These are phyloP conservation scores for Dascyllus trimaculatus DNA, from an alignment of 2,113 vertebrate genomes.

Conservation along the genomic window DNA sequence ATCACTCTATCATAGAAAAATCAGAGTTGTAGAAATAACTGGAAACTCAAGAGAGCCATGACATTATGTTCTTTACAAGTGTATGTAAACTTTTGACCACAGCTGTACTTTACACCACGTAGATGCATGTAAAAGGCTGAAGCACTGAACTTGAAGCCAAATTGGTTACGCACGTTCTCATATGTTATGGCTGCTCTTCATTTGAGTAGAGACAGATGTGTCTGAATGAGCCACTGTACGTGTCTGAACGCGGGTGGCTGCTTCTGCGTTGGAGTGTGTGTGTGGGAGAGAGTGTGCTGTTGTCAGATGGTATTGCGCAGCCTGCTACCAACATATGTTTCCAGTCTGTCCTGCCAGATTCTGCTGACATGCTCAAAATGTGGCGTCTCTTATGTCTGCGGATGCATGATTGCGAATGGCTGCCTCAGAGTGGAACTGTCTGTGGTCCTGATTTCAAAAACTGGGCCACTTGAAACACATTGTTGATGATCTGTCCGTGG, in stretches of 20 bases:
- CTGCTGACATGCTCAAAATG: conserved; percentile 48
- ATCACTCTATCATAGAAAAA: no score
- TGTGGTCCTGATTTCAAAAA: not conserved
- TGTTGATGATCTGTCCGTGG: no score
- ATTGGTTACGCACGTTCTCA: conserved; percentile 8
- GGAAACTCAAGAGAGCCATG: no score
- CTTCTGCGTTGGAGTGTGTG: conserved; percentile 2
- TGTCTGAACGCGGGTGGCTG: not conserved
- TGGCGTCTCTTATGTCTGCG: not conserved
- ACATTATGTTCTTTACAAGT: no score
- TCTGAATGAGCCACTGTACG: conserved; percentile 14
- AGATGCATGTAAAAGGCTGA: not conserved
- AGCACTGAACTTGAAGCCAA: conserved; percentile 21
- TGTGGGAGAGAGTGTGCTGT: not conserved
- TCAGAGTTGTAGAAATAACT: no score
- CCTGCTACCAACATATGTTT: conserved; percentile 53
- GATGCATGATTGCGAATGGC: not conserved
- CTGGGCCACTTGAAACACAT: no score
- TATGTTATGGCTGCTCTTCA: conserved; percentile 17
- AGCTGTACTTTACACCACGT: no score
- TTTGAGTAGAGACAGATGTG: conserved; percentile 54
- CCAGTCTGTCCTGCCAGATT: conserved; percentile 48
- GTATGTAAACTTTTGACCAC: no score
- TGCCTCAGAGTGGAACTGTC: not conserved
- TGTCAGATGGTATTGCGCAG: conserved; percentile 43